phyloP scores from a whole-genome alignment of 2,113 vertebrate genomes.

The rat (Rattus norvegicus) region GRCr8 NC_086025.1:122978501-122979000 shows the following conservation, averaged over 20 bases:
- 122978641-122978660: not conserved
- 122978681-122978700: not conserved
- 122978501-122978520: not conserved
- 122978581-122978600: not conserved
- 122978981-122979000: not conserved
- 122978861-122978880: not conserved
- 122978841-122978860: not conserved
- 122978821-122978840: not conserved
- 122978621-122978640: not conserved
- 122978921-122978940: not conserved
- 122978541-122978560: conserved; percentile 1
- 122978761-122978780: not conserved
- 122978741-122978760: not conserved
- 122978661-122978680: not conserved
- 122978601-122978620: not conserved
- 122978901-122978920: not conserved
- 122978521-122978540: not conserved
- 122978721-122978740: not conserved
- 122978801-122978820: not conserved
- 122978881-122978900: not conserved
- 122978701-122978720: not conserved
- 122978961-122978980: not conserved
- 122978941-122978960: not conserved
- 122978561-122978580: not conserved
- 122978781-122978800: not conserved